Evolutionary conservation across 2,113 vertebrate species (phyloP).

Genomic region (Cariama cristata): DNA sequence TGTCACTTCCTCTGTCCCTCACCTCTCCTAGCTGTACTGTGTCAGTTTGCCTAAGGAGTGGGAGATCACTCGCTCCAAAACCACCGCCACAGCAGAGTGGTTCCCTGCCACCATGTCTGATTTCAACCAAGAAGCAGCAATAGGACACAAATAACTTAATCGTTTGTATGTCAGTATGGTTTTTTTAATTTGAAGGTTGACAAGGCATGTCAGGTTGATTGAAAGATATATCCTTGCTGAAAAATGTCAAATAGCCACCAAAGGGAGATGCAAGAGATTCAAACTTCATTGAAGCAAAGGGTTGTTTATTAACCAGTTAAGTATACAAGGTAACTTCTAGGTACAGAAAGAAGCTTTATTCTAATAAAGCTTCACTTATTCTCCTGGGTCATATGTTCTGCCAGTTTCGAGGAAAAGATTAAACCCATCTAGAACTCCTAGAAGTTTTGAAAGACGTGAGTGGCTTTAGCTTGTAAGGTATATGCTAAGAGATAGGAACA

Average conservation of each 20-base stretch:
- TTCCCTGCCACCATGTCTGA: background rate
- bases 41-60: background rate
- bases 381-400: background rate
- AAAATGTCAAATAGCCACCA: slow-evolving; percentile 3
- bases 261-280: background rate
- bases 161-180: background rate
- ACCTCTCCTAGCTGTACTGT: background rate
- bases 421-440: background rate
- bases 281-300: background rate
- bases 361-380: background rate
- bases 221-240: background rate
- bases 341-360: background rate
- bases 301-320: background rate
- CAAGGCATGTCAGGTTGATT: background rate
- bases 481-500: background rate
- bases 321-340: background rate
- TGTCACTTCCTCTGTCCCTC: background rate
- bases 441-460: background rate
- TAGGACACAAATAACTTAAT: background rate
- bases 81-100: background rate
- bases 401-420: background rate
- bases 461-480: background rate
- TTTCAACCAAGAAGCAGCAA: background rate
- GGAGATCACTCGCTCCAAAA: background rate
- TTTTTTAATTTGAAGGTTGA: background rate